Conservation (phyloP, 2,797 vertebrate species). For the Champsocephalus gunnari region DNA sequence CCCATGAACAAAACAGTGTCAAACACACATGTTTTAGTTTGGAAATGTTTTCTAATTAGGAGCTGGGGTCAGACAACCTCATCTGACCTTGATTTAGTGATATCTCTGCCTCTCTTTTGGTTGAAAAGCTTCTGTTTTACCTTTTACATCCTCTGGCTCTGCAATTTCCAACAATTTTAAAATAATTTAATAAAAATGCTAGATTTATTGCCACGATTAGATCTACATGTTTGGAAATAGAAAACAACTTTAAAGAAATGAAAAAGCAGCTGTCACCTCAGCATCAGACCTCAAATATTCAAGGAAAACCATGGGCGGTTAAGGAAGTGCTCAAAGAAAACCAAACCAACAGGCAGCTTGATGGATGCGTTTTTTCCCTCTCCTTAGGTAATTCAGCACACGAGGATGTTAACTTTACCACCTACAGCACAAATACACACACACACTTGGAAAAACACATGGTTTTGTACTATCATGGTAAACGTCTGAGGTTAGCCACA, state of each 20-base stretch:
- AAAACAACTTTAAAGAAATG: constrained; percentile 51
- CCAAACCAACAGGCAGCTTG: constrained; percentile 49
- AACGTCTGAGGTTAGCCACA: constrained; percentile 56
- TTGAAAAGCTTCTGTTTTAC: not conserved
- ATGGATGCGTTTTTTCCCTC: constrained; percentile 61
- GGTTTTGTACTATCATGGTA: constrained; percentile 44
- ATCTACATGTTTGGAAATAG: constrained; percentile 42
- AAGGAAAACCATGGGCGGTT: constrained; percentile 36
- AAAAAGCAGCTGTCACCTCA: constrained; percentile 48
- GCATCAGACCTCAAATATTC: constrained; percentile 60
- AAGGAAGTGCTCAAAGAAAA: constrained; percentile 50
- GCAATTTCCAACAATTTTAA: constrained; percentile 11
- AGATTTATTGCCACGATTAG: constrained; percentile 32
- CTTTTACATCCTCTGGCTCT: constrained; percentile 11
- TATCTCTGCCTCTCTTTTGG: not conserved
- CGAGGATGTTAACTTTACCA: constrained; percentile 61
- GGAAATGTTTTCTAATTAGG: constrained; percentile 37
- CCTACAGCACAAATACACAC: constrained; percentile 45
- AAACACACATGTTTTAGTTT: constrained; percentile 26
- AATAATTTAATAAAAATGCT: not conserved
- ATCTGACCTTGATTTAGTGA: constrained; percentile 2
- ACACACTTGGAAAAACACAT: constrained; percentile 39
- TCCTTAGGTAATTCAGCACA: constrained; percentile 39
- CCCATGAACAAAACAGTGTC: constrained; percentile 22
- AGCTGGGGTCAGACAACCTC: constrained; percentile 9